Conservation (phyloP, 1,140 invertebrate genomes). For the Macrosteles quadrilineatus region DNA sequence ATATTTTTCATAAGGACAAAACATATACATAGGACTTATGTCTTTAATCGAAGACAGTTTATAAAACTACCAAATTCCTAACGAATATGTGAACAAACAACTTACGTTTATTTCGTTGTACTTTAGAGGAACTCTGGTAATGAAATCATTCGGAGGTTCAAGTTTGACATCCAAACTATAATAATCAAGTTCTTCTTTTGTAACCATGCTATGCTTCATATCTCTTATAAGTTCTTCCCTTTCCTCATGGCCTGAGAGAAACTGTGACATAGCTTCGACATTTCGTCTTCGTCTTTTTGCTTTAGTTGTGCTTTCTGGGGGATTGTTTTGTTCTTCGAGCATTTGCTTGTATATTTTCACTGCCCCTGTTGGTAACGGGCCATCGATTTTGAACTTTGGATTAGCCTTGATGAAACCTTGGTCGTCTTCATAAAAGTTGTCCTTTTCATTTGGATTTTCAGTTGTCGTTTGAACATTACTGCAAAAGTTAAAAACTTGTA, state of each 20-base stretch:
- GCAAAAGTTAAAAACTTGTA: too few relatives aligned
- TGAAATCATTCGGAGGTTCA: neutral
- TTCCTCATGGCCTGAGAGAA: neutral
- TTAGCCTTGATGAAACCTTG: neutral
- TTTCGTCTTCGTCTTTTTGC: neutral
- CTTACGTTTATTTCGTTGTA: slow-evolving; percentile 11
- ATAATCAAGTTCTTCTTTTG: neutral
- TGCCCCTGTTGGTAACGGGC: neutral
- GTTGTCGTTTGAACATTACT: too few relatives aligned
- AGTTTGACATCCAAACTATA: neutral
- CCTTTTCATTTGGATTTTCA: too few relatives aligned
- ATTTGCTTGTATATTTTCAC: neutral
- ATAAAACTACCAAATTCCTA: too few relatives aligned
- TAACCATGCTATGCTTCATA: neutral
- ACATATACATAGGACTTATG: too few relatives aligned
- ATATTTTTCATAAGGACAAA: too few relatives aligned
- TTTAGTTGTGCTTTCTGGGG: neutral
- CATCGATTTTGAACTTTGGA: neutral
- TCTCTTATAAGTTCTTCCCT: neutral
- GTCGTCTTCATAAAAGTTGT: slow-evolving; percentile 5
- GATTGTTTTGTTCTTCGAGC: neutral
- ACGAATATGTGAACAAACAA: too few relatives aligned
- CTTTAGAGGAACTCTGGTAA: neutral
- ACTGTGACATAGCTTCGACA: neutral
- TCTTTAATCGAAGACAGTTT: too few relatives aligned